phyloP scores from a whole-genome alignment of 2,113 vertebrate species.

The Hippoglossus stenolepis region DNA sequence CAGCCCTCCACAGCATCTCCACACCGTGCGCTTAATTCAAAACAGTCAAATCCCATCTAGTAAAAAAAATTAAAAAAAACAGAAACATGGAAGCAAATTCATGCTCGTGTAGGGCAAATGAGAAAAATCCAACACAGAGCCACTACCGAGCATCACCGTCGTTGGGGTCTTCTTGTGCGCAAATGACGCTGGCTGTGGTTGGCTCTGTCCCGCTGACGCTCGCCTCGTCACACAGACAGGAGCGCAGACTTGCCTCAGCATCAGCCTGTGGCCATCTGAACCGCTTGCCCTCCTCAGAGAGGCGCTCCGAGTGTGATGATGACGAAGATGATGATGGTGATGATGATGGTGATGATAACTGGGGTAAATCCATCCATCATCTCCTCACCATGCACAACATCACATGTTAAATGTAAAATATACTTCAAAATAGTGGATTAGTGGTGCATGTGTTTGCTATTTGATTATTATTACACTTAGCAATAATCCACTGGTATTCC shows the following conservation, averaged over 20 bases:
- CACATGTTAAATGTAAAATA: neutral
- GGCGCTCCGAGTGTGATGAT: neutral
- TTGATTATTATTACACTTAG: neutral
- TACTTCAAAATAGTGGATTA: neutral
- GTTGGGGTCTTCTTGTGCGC: conserved; percentile 62
- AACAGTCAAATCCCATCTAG: conserved; percentile 1
- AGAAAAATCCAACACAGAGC: conserved; percentile 38
- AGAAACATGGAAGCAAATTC: conserved; percentile 1
- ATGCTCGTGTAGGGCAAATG: neutral
- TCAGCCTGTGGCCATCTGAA: conserved; percentile 51
- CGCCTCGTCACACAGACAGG: conserved; percentile 67
- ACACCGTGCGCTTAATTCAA: neutral
- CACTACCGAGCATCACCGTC: conserved; percentile 50
- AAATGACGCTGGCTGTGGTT: conserved; percentile 73
- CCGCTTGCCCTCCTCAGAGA: conserved; percentile 31
- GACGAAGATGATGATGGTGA: neutral
- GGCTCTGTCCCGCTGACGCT: conserved; percentile 72
- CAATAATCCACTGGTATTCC: neutral
- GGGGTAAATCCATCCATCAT: no score
- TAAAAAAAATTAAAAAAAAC: neutral
- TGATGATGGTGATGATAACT: no score
- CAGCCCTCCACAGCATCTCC: conserved; percentile 48
- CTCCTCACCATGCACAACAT: neutral
- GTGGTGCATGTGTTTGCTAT: neutral
- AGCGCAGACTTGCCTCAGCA: conserved; percentile 58